phyloP scores from a whole-genome alignment of 2,113 vertebrate genomes.

The Antechinus stuartii region DNA sequence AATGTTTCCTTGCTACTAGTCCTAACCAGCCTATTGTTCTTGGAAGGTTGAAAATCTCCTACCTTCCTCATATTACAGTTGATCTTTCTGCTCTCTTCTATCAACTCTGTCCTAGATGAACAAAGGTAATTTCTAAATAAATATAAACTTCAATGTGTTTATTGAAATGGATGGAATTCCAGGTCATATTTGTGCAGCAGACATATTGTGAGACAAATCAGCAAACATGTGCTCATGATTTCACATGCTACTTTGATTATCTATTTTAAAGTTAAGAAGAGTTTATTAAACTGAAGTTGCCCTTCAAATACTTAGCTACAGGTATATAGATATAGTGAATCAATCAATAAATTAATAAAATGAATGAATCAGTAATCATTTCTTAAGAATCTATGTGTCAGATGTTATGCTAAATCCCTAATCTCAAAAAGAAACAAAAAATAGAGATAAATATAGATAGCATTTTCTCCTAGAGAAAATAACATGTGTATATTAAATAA shows the following conservation, averaged over 20 bases:
- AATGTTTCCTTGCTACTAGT: background rate
- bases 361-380: slow-evolving; percentile 25
- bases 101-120: background rate
- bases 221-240: background rate
- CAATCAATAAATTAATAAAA: background rate
- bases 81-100: background rate
- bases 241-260: background rate
- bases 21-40: background rate
- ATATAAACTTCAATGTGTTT: background rate
- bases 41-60: background rate
- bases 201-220: background rate
- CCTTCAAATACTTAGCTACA: background rate
- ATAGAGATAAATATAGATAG: background rate
- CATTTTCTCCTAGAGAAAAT: too few relatives aligned
- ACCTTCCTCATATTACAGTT: background rate
- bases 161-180: background rate
- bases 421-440: background rate
- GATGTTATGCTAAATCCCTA: background rate
- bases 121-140: background rate
- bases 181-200: background rate
- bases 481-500: too few relatives aligned
- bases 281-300: background rate
- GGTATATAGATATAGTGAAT: background rate
- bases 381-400: slow-evolving; percentile 18
- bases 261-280: background rate